Evolutionary conservation across 92 coral and sea anemone genomes (phyloP).

Genomic region (Epizoanthus ramosus): DNA sequence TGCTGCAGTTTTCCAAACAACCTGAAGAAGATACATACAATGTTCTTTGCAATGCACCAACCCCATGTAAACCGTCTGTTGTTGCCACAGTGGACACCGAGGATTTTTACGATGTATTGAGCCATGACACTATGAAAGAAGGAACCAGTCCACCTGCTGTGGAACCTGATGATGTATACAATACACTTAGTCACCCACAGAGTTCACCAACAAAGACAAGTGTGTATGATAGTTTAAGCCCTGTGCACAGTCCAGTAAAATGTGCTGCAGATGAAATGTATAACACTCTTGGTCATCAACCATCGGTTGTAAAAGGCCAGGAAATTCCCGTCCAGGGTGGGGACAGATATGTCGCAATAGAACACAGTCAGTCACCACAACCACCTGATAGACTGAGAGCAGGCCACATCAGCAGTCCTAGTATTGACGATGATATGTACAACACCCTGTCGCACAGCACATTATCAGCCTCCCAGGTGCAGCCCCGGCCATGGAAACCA

Average conservation of each 20-base stretch:
- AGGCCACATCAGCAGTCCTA: neutral
- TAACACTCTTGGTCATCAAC: slow-evolving; percentile 33
- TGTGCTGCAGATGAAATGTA: slow-evolving; percentile 38
- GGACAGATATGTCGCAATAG: slow-evolving; percentile 15
- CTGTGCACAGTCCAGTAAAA: slow-evolving; percentile 26
- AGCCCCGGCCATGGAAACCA: neutral
- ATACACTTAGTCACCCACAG: slow-evolving; percentile 42
- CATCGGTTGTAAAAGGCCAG: neutral
- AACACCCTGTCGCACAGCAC: slow-evolving; percentile 51
- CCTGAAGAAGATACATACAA: slow-evolving; percentile 36
- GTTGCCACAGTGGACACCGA: slow-evolving; percentile 6
- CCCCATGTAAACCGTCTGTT: neutral
- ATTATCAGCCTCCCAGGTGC: neutral
- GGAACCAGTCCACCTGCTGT: slow-evolving; percentile 18
- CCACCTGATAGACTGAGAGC: slow-evolving; percentile 42
- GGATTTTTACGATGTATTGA: slow-evolving; percentile 34
- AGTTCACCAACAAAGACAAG: slow-evolving; percentile 38
- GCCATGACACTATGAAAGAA: slow-evolving; percentile 36
- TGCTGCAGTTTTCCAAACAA: neutral
- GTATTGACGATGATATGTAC: slow-evolving; percentile 32
- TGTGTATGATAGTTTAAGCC: slow-evolving; percentile 43
- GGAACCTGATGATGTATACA: slow-evolving; percentile 44
- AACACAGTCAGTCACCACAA: slow-evolving; percentile 34
- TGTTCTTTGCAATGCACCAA: slow-evolving; percentile 5
- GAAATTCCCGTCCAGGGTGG: slow-evolving; percentile 9